Evolutionary conservation across 64 coral and sea anemone genomes (phyloP).

Genomic region (Pachyseris speciosa): DNA sequence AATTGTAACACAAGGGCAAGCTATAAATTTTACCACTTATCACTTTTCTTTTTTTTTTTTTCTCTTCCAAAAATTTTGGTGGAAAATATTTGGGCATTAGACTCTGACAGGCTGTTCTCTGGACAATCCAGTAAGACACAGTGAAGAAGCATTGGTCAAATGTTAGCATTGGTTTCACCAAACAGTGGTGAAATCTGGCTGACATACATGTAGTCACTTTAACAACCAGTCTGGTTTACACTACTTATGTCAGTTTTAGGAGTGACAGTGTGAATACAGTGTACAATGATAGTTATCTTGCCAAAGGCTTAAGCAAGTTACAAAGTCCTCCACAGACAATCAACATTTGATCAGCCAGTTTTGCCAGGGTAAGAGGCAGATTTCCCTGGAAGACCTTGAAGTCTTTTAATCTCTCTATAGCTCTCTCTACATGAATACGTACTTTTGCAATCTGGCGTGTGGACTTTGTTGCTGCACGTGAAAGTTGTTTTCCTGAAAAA

Average conservation of each 20-base stretch:
- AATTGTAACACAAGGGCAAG: constrained; percentile 4
- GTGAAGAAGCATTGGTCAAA: constrained; percentile 4
- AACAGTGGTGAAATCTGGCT: constrained; percentile 4
- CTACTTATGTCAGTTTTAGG: constrained; percentile 9
- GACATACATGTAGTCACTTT: constrained; percentile 4
- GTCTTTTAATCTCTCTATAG: constrained; percentile 63
- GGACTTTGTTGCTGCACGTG: constrained; percentile 55
- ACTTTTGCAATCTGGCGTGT: constrained; percentile 54
- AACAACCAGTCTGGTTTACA: constrained; percentile 9
- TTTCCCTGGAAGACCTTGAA: constrained; percentile 76
- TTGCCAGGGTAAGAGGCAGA: constrained; percentile 56
- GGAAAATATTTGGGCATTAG: background rate
- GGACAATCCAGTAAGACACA: constrained; percentile 8
- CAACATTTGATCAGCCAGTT: constrained; percentile 69
- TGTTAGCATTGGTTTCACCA: background rate
- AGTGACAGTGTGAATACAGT: background rate
- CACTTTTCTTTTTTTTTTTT: constrained; percentile 11
- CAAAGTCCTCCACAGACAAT: constrained; percentile 52
- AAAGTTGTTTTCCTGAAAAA: constrained; percentile 63
- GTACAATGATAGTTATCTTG: constrained; percentile 38
- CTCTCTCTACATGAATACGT: constrained; percentile 62
- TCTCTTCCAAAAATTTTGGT: constrained; percentile 4
- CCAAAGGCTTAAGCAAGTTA: constrained; percentile 43
- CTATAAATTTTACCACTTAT: background rate
- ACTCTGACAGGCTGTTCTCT: background rate